Base-by-base conservation (phyloP, 2,797 vertebrate species). In the Fratercula arctica region DNA sequence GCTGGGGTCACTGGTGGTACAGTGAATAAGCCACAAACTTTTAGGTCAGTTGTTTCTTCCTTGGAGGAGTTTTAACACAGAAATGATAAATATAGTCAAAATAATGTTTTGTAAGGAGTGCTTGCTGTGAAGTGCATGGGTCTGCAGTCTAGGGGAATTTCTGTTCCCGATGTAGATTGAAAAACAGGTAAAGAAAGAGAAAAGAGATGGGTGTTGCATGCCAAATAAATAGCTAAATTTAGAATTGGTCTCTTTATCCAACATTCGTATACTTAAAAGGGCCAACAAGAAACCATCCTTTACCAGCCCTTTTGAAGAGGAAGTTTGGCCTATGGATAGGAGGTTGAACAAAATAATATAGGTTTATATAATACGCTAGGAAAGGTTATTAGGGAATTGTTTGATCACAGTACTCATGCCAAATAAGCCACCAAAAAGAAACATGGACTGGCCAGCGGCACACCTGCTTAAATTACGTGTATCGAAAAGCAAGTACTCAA, bases 1-100 rank as follows among this genome's bases (percentile, higher is more conserved):
- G 54, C 66, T 79, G 93, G 93, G 89, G 87, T 95, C 90, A 66
- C 72, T 69, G 87, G 33, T 48, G 91, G 5, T 29, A 1, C 63
- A 93, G 33, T 13, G 66, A 93, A 61, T 79, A 29, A 67, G 92
- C 33, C 88, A 83, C 87, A 83, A 92, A 94, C 60, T 86, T 94
- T 68, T 5, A 75, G 72, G 46, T n/a, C 81, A 10, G 46, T 90
- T 87, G 43, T 63, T 80, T 24, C 72, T 86, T 79, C 54, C 68
- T 84, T 48, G 78, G 10, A 92, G 66, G n/a, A 78, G 25, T 85
- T 48, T 91, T 17, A 87, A 29, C 28, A 9, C 48, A 57, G 43
- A 85, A 87, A 10, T 3, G 2, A 87, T 37, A 78, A 92, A 87
- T 77, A 57, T 2, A 80, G 80, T 69, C 66, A 64, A 86, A 93